phyloP scores from a whole-genome alignment of 2,797 vertebrate species.

The Yasuhikotakia modesta region DNA sequence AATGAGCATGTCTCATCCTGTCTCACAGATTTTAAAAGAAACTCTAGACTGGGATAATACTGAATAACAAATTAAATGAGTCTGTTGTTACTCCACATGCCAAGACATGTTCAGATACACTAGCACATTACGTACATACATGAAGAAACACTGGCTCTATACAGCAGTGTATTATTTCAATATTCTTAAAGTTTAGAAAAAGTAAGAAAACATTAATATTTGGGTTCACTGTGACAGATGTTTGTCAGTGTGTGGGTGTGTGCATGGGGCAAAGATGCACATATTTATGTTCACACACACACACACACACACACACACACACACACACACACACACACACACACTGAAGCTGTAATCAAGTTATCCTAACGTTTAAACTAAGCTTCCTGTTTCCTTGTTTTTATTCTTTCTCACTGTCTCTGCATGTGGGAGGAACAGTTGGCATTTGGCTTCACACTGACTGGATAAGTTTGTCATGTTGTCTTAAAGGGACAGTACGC shows the following conservation, averaged over 20 bases:
- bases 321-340: not conserved
- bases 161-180: constrained; percentile 10
- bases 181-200: not conserved
- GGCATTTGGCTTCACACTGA: constrained; percentile 69
- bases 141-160: not conserved
- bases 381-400: constrained; percentile 33
- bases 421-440: constrained; percentile 51
- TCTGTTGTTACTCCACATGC: constrained; percentile 14
- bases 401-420: not conserved
- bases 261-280: not conserved
- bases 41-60: not conserved
- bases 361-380: constrained; percentile 1
- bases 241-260: constrained; percentile 8
- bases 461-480: constrained; percentile 74
- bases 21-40: not conserved
- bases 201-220: not conserved
- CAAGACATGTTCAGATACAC: constrained; percentile 25
- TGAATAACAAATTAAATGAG: constrained; percentile 16
- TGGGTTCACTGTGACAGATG: not conserved
- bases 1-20: constrained; percentile 22
- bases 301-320: no score
- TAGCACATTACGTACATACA: not conserved
- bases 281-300: not conserved
- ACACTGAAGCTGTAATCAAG: not conserved
- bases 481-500: constrained; percentile 46